Evolutionary conservation across 2,113 vertebrate genomes (phyloP).

Genomic region (Caracal caracal): DNA sequence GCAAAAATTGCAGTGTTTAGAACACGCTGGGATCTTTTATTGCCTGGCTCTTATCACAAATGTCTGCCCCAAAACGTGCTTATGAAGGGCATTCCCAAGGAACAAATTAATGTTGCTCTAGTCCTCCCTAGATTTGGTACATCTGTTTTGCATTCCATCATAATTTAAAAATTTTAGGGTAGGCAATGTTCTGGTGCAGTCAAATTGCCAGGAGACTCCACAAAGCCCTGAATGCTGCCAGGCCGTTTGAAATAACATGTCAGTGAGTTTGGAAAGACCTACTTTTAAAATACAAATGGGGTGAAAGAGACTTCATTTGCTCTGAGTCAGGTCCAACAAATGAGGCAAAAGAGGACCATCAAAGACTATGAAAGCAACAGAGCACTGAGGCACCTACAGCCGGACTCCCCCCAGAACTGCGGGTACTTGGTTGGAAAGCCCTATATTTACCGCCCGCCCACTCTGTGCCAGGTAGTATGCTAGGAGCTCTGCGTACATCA

Average conservation of each 20-base stretch:
- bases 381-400: no score
- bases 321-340: neutral
- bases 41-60: slow-evolving; percentile 56
- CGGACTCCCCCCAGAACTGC: accelerated
- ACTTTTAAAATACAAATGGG: neutral
- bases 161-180: slow-evolving; percentile 54
- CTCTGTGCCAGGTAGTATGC: neutral
- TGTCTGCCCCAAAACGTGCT: slow-evolving; percentile 3
- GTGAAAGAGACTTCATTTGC: neutral
- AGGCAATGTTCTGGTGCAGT: neutral
- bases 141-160: slow-evolving; percentile 69
- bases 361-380: neutral
- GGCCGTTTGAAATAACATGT: neutral
- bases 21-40: slow-evolving; percentile 2
- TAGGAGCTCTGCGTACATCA: neutral
- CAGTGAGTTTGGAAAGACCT: neutral
- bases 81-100: slow-evolving; percentile 65
- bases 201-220: neutral
- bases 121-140: slow-evolving; percentile 49
- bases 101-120: neutral
- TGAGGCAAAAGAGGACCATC: neutral
- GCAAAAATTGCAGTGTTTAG: neutral
- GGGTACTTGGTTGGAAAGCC: neutral
- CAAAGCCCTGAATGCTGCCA: neutral
- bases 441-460: accelerated